A percentile compares a stretch with the other conserved stretches of the same genome.
These are phyloP conservation scores for Drosophila littoralis DNA, from an alignment of 1,140 invertebrate species.

Conservation along the genomic window DNA sequence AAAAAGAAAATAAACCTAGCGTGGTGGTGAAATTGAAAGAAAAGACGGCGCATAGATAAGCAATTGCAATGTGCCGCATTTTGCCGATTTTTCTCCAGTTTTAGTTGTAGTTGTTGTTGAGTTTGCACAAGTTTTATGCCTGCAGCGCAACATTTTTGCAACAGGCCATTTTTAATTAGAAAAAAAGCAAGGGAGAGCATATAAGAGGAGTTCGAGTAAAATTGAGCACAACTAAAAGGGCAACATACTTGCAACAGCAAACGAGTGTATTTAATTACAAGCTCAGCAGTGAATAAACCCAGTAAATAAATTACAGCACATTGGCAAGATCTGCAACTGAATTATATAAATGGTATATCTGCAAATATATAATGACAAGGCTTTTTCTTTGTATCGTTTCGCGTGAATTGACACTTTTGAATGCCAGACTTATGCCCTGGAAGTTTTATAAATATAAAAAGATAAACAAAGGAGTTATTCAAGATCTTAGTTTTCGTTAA, in stretches of 20 bases:
- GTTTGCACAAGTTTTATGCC: constrained; percentile 7
- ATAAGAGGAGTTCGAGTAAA: background rate
- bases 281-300: background rate
- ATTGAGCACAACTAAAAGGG: background rate
- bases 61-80: constrained; percentile 66
- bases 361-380: too few relatives aligned
- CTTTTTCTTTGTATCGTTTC: too few relatives aligned
- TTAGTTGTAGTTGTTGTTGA: constrained; percentile 38
- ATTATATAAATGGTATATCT: too few relatives aligned
- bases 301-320: too few relatives aligned
- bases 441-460: too few relatives aligned
- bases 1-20: background rate
- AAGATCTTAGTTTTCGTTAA: too few relatives aligned
- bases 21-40: constrained; percentile 67
- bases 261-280: constrained; percentile 1
- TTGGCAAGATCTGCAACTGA: too few relatives aligned
- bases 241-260: background rate
- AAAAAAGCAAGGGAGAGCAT: background rate
- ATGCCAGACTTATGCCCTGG: too few relatives aligned
- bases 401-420: too few relatives aligned
- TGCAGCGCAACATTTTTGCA: background rate
- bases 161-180: constrained; percentile 8
- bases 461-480: too few relatives aligned
- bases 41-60: constrained; percentile 75
- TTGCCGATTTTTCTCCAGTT: constrained; percentile 39